phyloP scores from a whole-genome alignment of 1,140 invertebrate genomes.

The Diorhabda elongata region DNA sequence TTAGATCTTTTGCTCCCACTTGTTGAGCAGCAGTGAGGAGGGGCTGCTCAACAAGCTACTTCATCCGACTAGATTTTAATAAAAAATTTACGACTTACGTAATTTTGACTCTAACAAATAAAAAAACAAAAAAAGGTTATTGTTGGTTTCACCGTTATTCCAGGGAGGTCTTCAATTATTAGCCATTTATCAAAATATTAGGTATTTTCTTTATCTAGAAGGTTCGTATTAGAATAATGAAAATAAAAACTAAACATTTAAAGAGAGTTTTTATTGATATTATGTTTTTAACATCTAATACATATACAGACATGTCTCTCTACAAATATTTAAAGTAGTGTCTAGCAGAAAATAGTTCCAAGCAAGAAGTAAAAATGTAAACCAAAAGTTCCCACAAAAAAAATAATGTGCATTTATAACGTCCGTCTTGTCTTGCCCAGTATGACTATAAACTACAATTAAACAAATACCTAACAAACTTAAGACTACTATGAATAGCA shows the following conservation, averaged over 20 bases:
- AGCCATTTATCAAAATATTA: too few species aligned
- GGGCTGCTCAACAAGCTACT: too few species aligned
- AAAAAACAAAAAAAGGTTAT: too few species aligned
- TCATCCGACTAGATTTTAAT: too few species aligned
- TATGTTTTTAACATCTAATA: slow-evolving; percentile 38
- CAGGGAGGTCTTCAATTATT: too few species aligned
- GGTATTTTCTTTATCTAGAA: too few species aligned
- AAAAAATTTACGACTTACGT: too few species aligned
- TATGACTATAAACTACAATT: slow-evolving; percentile 15
- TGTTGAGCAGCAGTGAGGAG: too few species aligned
- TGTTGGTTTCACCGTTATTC: too few species aligned
- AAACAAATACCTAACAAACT: slow-evolving; percentile 27
- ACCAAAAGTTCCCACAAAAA: slow-evolving; percentile 28
- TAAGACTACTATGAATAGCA: slow-evolving; percentile 28
- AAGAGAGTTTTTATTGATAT: slow-evolving; percentile 12
- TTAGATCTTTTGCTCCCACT: too few species aligned
- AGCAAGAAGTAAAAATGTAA: slow-evolving; percentile 34
- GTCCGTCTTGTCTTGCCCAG: neutral
- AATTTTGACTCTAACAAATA: too few species aligned
- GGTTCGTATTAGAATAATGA: neutral
- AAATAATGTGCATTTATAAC: slow-evolving; percentile 18
- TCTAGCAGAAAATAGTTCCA: slow-evolving; percentile 21
- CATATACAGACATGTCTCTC: slow-evolving; percentile 36
- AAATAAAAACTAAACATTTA: neutral
- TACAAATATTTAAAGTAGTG: slow-evolving; percentile 28